Percentiles rank a stretch among this genome's conserved stretches.
Evolutionary conservation across 2,888 invertebrate species (phyloP).

Genomic region (Pegoplata infirma): DNA sequence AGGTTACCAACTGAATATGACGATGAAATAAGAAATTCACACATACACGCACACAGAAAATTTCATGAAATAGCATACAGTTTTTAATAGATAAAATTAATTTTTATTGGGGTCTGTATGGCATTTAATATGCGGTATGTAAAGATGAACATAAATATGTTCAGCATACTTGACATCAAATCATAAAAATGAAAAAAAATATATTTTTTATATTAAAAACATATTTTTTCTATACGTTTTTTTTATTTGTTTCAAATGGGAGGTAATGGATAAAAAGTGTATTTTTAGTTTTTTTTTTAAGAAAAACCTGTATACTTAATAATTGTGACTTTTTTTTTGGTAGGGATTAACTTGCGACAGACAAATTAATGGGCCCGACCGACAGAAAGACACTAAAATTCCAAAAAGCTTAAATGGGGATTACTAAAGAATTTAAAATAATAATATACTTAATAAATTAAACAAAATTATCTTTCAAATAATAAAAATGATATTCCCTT

Average conservation of each 20-base stretch:
- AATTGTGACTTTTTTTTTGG: not conserved
- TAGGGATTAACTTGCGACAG: not conserved
- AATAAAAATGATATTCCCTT: not conserved
- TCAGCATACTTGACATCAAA: not conserved
- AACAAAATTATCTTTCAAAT: not conserved
- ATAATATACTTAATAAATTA: not conserved
- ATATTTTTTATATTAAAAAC: not conserved
- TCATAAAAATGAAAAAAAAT: not conserved
- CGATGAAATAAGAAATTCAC: not conserved
- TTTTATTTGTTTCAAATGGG: not conserved
- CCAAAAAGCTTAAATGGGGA: not conserved
- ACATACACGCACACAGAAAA: not conserved
- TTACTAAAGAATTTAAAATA: not conserved
- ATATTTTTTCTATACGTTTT: not conserved
- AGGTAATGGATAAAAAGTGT: not conserved
- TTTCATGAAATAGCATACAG: constrained; percentile 5
- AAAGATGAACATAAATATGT: not conserved
- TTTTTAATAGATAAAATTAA: not conserved
- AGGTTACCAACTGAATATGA: constrained; percentile 38
- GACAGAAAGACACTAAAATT: not conserved
- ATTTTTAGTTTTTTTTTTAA: not conserved
- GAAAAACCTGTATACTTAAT: not conserved
- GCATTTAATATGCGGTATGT: constrained; percentile 4
- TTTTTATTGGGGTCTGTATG: constrained; percentile 4
- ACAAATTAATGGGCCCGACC: not conserved